Percentiles rank a stretch among this genome's conserved stretches.
These are phyloP conservation scores for Pseudeuparius sepicola DNA, from an alignment of 2,888 invertebrate species.

Conservation along the genomic window DNA sequence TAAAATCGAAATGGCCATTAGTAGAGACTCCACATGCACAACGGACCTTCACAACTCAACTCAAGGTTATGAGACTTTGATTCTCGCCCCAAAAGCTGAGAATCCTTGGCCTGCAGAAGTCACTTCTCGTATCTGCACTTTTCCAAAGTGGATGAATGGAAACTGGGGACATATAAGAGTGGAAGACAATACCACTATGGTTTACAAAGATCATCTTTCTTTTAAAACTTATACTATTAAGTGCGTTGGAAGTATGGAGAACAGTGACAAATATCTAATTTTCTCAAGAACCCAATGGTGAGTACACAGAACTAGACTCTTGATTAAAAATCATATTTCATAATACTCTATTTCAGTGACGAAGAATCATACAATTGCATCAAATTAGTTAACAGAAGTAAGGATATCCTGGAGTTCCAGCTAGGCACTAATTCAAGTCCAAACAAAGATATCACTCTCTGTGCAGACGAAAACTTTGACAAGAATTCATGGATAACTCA, in stretches of 20 bases:
- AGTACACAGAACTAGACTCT: slow-evolving; percentile 19
- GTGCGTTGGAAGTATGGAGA: slow-evolving; percentile 36
- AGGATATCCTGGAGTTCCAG: slow-evolving; percentile 52
- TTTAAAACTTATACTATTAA: slow-evolving; percentile 45
- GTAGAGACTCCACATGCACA: slow-evolving; percentile 54
- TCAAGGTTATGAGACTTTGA: slow-evolving; percentile 48
- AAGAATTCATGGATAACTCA: slow-evolving; percentile 51
- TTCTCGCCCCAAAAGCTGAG: slow-evolving; percentile 38
- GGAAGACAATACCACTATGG: slow-evolving; percentile 39
- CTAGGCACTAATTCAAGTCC: slow-evolving; percentile 37
- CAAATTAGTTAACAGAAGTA: slow-evolving; percentile 47
- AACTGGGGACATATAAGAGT: slow-evolving; percentile 50
- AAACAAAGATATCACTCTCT: slow-evolving; percentile 31
- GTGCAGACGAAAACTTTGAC: slow-evolving; percentile 40
- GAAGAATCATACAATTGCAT: slow-evolving; percentile 49
- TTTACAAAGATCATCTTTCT: slow-evolving; percentile 42
- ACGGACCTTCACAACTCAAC: slow-evolving; percentile 45
- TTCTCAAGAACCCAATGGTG: slow-evolving; percentile 47
- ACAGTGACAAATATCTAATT: slow-evolving; percentile 41
- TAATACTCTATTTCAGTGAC: slow-evolving; percentile 40
- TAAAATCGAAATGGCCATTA: slow-evolving; percentile 47
- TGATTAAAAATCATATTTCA: not conserved
- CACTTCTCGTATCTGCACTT: slow-evolving; percentile 36
- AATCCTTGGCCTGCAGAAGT: slow-evolving; percentile 38
- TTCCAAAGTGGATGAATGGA: slow-evolving; percentile 54